Evolutionary conservation across 2,797 vertebrate genomes (phyloP).

Genomic region (Gallirallus australis): DNA sequence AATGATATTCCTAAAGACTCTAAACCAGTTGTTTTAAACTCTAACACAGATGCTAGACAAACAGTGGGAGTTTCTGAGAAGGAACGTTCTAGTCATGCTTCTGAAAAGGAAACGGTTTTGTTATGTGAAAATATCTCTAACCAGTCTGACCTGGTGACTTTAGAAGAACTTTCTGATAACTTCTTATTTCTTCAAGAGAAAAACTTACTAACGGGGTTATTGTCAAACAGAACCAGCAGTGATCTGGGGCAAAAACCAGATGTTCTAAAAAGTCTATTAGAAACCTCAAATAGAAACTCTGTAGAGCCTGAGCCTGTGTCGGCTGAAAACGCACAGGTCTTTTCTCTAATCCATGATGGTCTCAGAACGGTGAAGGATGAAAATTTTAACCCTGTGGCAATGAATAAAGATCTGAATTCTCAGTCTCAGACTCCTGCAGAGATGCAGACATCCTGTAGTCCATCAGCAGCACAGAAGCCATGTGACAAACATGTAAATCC

Average conservation of each 20-base stretch:
- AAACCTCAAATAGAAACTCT: conserved; percentile 68
- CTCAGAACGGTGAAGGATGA: conserved; percentile 72
- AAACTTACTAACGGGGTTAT: conserved; percentile 82
- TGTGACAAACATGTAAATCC: conserved; percentile 62
- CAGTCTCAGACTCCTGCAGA: conserved; percentile 64
- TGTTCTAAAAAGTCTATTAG: conserved; percentile 77
- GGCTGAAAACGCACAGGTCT: conserved; percentile 30
- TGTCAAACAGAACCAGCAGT: conserved; percentile 58
- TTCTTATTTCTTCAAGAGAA: conserved; percentile 92
- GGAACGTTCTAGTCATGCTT: conserved; percentile 69
- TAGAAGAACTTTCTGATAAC: conserved; percentile 88
- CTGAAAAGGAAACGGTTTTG: conserved; percentile 76
- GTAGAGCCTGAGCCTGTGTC: conserved; percentile 74
- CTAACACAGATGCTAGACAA: conserved; percentile 16
- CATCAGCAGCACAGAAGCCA: conserved; percentile 71
- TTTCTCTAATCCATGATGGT: conserved; percentile 70
- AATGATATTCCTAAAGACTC: conserved; percentile 77
- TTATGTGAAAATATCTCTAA: conserved; percentile 60
- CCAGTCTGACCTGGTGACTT: conserved; percentile 75
- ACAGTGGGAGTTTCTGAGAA: conserved; percentile 10
- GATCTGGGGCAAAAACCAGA: conserved; percentile 69
- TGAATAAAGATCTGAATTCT: conserved; percentile 32
- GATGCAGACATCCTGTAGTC: conserved; percentile 81
- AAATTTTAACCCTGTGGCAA: conserved; percentile 52
- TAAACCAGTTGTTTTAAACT: conserved; percentile 18